These are phyloP conservation scores for Gymnoscopelus microlampas DNA, from an alignment of 2,797 vertebrate species.

Conservation along the genomic window DNA sequence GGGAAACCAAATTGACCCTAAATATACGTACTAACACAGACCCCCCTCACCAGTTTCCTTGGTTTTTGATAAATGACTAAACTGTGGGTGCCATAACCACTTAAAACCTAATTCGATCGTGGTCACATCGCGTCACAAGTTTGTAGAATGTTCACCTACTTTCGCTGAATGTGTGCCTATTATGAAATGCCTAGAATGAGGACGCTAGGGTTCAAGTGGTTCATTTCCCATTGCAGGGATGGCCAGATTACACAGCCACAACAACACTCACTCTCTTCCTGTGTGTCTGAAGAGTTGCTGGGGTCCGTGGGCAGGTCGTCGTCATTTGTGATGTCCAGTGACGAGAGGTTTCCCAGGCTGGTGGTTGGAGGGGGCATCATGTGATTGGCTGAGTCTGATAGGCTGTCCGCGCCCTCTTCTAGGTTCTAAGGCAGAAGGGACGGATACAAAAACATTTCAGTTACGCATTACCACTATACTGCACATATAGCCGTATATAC, in stretches of 20 bases:
- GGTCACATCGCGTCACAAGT: no score
- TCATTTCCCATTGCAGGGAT: not conserved
- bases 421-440: slow-evolving; percentile 71
- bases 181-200: not conserved
- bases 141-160: no score
- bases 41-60: no score
- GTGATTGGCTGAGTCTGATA: slow-evolving; percentile 83
- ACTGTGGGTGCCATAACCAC: no score
- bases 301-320: slow-evolving; percentile 90
- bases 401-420: slow-evolving; percentile 80
- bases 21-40: no score
- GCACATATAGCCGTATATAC: no score
- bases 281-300: slow-evolving; percentile 90
- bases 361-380: slow-evolving; percentile 73
- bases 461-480: no score
- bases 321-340: slow-evolving; percentile 86
- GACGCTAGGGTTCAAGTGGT: no score
- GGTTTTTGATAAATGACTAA: no score
- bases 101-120: no score
- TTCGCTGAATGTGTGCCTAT: not conserved
- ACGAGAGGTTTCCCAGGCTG: slow-evolving; percentile 82
- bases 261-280: slow-evolving; percentile 87
- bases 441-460: not conserved
- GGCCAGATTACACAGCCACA: not conserved
- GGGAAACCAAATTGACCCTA: no score